Conservation (phyloP, 1,140 invertebrate genomes). For the Drosophila hydei region DNA sequence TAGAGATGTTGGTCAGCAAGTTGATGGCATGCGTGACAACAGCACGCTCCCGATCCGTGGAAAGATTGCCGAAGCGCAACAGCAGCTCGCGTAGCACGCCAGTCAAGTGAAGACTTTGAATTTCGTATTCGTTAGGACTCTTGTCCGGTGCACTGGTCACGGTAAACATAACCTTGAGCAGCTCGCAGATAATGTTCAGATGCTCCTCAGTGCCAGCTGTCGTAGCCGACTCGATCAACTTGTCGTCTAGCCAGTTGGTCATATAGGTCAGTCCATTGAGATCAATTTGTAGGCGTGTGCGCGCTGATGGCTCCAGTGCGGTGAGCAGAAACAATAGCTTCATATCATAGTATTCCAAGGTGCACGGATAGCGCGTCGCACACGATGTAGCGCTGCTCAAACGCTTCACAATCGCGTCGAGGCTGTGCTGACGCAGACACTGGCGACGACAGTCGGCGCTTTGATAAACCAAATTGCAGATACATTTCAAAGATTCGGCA, state of each 20-base stretch:
- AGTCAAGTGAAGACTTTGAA: slow-evolving; percentile 89
- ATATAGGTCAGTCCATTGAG: slow-evolving; percentile 92
- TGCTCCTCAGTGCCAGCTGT: slow-evolving; percentile 85
- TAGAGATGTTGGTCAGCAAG: slow-evolving; percentile 86
- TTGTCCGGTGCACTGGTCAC: slow-evolving; percentile 87
- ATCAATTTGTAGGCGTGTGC: slow-evolving; percentile 89
- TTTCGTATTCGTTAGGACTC: slow-evolving; percentile 88
- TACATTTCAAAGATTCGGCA: slow-evolving; percentile 93
- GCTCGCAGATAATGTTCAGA: slow-evolving; percentile 90
- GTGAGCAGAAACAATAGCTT: slow-evolving; percentile 95
- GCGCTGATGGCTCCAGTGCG: slow-evolving; percentile 89
- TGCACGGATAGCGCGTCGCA: slow-evolving; percentile 84
- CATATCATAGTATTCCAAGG: slow-evolving; percentile 94
- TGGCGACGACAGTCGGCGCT: slow-evolving; percentile 88
- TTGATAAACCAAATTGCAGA: slow-evolving; percentile 96
- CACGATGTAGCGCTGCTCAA: slow-evolving; percentile 84
- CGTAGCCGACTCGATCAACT: slow-evolving; percentile 85
- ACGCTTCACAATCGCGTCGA: slow-evolving; percentile 90
- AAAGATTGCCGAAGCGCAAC: slow-evolving; percentile 85
- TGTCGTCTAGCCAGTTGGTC: slow-evolving; percentile 91
- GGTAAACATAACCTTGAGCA: slow-evolving; percentile 96
- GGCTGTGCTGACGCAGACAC: slow-evolving; percentile 88
- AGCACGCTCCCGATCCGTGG: slow-evolving; percentile 88
- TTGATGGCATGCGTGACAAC: slow-evolving; percentile 89
- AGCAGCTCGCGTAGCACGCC: slow-evolving; percentile 90